Evolutionary conservation across 2,113 vertebrate genomes (phyloP), one percentile per base, ranked within the genome.

Genomic region (Lipotes vexillifer): DNA sequence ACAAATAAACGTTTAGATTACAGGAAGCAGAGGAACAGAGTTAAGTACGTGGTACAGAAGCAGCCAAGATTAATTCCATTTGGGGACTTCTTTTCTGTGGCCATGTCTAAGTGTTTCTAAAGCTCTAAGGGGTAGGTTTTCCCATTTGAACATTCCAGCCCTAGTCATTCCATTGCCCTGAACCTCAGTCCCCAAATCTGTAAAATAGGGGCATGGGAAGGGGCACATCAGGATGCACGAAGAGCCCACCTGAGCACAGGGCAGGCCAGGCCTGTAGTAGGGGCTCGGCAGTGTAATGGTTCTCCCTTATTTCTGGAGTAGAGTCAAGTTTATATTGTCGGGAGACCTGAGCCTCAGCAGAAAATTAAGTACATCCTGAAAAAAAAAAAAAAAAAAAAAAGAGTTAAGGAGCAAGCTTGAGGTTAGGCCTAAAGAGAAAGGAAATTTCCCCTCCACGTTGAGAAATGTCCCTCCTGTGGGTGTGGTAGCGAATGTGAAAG

Each of bases 401-500:
- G 72, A 21, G 31, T 91, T 66, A 31, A 63, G 59, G 52, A 69
- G 33, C 68, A 82, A 55, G 10, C 8, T 72, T 90, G 78, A 88
- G 25, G 66, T 83, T 88, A 80, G 71, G 66, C 66, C 52, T 31
- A 63, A 44, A 15, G 72, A 82, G 93, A 93, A 77, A 82, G 89
- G 61, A 97, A 93, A 90, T 63, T 94, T 97, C 74, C 92, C 80
- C 78, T 55, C 23, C 14, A 1, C 23, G 5, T 23, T 75, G 33
- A 97, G 92, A 93, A 96, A 88, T 89, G 86, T 96, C 86, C 87
- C 90, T 66, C 71, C 12, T 44, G 81, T 77, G 96, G 84, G 88
- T 77, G 85, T 77, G 49, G 38, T 44, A 75, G 77, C 2, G 3
- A 98, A 96, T 96, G 61, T 80, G 93, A 97, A 97, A 97, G 97